phyloP scores from a whole-genome alignment of 1,140 invertebrate genomes.

The Cotesia chilonis region DNA sequence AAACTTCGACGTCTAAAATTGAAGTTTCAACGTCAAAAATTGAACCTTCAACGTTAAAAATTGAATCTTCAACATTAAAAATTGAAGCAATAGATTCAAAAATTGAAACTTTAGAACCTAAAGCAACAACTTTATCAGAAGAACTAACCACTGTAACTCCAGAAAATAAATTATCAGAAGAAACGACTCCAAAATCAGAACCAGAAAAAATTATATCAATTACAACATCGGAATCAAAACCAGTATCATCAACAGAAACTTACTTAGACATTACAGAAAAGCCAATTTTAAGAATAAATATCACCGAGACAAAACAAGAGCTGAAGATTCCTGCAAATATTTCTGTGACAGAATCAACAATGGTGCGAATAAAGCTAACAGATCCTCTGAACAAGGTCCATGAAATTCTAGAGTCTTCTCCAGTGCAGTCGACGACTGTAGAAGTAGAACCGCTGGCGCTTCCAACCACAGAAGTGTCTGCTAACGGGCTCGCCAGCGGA shows the following conservation, averaged over 20 bases:
- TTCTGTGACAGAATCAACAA: conserved; percentile 44
- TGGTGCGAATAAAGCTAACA: conserved; percentile 53
- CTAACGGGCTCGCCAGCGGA: conserved; percentile 52
- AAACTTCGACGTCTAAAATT: not conserved
- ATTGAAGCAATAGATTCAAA: not conserved
- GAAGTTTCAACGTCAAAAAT: not conserved
- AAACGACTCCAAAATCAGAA: not conserved
- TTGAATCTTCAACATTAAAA: not conserved
- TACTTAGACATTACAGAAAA: conserved; percentile 42
- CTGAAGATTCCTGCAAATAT: conserved; percentile 33
- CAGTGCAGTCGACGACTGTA: conserved; percentile 33
- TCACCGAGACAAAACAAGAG: conserved; percentile 37
- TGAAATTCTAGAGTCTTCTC: conserved; percentile 49
- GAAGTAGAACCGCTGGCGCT: conserved; percentile 43
- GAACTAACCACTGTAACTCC: too few species aligned
- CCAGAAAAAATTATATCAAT: not conserved
- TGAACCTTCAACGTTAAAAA: not conserved
- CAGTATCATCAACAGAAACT: conserved; percentile 29
- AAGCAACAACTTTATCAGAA: not conserved
- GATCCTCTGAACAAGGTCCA: conserved; percentile 50
- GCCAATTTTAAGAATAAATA: conserved; percentile 48
- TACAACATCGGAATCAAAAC: not conserved
- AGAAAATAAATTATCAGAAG: too few species aligned
- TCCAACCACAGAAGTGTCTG: conserved; percentile 41
- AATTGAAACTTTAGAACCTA: not conserved